These are phyloP conservation scores for Parthenolecanium corni DNA, from an alignment of 2,888 invertebrate genomes.

Conservation along the genomic window DNA sequence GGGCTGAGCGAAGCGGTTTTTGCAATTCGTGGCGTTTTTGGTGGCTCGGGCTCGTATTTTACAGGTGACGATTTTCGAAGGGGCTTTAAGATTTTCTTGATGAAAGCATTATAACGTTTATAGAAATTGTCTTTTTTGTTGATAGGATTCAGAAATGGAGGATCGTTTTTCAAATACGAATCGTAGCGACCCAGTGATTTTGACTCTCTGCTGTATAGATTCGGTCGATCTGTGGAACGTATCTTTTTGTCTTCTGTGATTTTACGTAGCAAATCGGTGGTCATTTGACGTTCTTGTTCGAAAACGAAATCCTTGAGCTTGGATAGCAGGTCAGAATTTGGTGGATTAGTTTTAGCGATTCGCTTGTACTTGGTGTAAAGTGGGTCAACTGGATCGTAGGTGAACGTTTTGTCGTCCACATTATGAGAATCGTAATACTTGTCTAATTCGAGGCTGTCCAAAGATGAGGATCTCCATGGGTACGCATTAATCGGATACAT, in stretches of 20 bases:
- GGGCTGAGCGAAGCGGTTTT: not conserved
- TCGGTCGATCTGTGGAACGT: not conserved
- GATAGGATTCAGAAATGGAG: slow-evolving; percentile 19
- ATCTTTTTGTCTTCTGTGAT: not conserved
- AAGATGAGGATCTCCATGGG: slow-evolving; percentile 9
- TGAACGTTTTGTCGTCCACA: not conserved
- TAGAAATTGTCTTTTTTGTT: slow-evolving; percentile 22
- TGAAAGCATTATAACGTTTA: slow-evolving; percentile 20
- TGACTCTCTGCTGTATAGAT: too few relatives aligned
- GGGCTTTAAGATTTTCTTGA: slow-evolving; percentile 13
- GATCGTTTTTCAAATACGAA: too few relatives aligned
- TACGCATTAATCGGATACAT: not conserved
- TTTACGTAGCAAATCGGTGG: not conserved
- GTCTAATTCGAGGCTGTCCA: not conserved
- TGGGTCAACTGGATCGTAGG: not conserved
- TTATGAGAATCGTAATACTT: not conserved
- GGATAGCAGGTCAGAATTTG: not conserved
- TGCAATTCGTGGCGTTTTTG: not conserved
- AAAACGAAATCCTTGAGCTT: slow-evolving; percentile 19
- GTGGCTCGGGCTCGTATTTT: too few relatives aligned
- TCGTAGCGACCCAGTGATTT: too few relatives aligned
- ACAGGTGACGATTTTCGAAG: not conserved
- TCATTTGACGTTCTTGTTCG: slow-evolving; percentile 17
- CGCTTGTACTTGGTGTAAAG: not conserved
- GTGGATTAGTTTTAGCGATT: not conserved